phyloP scores from a whole-genome alignment of 53 echinoderm and acorn worm genomes.

The Luidia sarsii region DNA sequence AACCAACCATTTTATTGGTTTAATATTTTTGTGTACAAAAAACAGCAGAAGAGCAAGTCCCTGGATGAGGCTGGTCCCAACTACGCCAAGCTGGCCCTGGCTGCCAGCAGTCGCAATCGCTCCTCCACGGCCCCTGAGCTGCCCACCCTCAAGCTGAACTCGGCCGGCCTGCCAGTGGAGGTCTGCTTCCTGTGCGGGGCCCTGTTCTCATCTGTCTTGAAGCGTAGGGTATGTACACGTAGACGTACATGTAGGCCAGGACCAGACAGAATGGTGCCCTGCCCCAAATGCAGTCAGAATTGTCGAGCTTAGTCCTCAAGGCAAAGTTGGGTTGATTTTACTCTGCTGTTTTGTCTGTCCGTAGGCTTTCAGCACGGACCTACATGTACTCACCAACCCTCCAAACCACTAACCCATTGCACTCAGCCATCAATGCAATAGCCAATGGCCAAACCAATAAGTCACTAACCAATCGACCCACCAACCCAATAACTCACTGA shows the following conservation, averaged over 20 bases:
- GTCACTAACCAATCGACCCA: no score
- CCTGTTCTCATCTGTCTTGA: conserved; percentile 65
- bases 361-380: no score
- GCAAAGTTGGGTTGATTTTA: no score
- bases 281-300: no score
- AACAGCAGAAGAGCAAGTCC: conserved; percentile 53
- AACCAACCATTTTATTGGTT: no score
- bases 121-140: conserved; percentile 46
- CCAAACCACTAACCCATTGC: no score
- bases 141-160: conserved; percentile 38
- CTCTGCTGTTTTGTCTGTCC: no score
- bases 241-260: not conserved
- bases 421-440: no score
- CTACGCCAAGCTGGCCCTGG: conserved; percentile 12
- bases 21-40: no score
- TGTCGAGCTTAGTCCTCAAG: no score
- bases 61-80: conserved; percentile 51
- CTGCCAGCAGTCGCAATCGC: conserved; percentile 26
- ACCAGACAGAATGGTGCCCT: not conserved
- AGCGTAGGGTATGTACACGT: conserved; percentile 60
- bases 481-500: no score
- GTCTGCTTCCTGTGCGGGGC: conserved; percentile 66
- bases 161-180: conserved; percentile 30
- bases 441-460: not conserved
- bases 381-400: no score